phyloP scores from a whole-genome alignment of 2,113 vertebrate species.

The Notothenia coriiceps region DNA sequence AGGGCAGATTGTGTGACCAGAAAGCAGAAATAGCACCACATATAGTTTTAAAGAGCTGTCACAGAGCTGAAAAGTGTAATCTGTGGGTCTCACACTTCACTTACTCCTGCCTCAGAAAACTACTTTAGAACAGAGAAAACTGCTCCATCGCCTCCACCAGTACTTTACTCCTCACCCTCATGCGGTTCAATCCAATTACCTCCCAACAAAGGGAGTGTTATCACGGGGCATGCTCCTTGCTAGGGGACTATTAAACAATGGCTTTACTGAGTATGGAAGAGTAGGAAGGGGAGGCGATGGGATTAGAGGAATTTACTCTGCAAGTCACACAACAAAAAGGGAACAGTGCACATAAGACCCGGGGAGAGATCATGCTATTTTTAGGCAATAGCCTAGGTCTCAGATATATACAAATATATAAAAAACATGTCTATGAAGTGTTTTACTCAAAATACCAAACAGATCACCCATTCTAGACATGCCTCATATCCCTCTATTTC shows the following conservation, averaged over 20 bases:
- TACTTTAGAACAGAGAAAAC: constrained; percentile 21
- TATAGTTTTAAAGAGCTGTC: neutral
- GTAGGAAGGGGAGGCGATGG: constrained; percentile 18
- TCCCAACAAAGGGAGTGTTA: constrained; percentile 66
- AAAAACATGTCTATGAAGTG: too few species aligned
- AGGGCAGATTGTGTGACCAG: neutral
- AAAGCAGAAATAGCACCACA: neutral
- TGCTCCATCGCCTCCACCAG: constrained; percentile 21
- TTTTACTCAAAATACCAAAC: neutral
- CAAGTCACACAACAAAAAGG: constrained; percentile 37
- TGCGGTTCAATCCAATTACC: constrained; percentile 70
- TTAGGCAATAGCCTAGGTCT: too few species aligned
- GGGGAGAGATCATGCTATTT: neutral
- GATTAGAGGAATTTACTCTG: constrained; percentile 48
- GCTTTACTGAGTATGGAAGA: constrained; percentile 36
- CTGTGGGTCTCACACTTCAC: constrained; percentile 26
- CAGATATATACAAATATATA: too few species aligned
- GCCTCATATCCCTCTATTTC: too few species aligned
- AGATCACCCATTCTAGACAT: too few species aligned
- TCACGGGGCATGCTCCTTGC: constrained; percentile 54
- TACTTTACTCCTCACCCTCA: constrained; percentile 29
- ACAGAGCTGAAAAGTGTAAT: constrained; percentile 10
- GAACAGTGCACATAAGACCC: neutral
- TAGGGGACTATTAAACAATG: constrained; percentile 55
- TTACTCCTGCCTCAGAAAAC: constrained; percentile 28